Percentiles rank a stretch among this genome's conserved stretches.
phyloP scores from a whole-genome alignment of 2,888 invertebrate species.

The Hoplodrina ambigua region DNA sequence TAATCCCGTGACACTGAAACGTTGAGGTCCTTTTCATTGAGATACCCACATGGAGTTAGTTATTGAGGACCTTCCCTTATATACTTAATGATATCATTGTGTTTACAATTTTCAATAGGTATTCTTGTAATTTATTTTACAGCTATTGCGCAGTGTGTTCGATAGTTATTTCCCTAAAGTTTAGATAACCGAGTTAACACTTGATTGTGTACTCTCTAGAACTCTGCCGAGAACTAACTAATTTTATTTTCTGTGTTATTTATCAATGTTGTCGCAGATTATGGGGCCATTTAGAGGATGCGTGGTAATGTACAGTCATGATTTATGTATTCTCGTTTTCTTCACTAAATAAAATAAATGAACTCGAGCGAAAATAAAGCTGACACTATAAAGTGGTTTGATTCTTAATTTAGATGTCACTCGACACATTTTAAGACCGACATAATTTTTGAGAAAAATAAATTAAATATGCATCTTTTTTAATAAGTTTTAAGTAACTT shows the following conservation, averaged over 20 bases:
- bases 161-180: constrained; percentile 36
- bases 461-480: constrained; percentile 6
- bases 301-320: constrained; percentile 33
- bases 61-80: no score
- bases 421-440: constrained; percentile 20
- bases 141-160: neutral
- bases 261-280: constrained; percentile 53
- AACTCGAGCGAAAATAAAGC: constrained; percentile 18
- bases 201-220: constrained; percentile 15
- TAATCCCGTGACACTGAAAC: no score
- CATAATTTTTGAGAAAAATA: constrained; percentile 20
- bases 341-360: constrained; percentile 40
- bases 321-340: constrained; percentile 42
- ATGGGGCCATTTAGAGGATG: constrained; percentile 44
- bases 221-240: constrained; percentile 14
- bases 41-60: no score
- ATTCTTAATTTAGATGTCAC: constrained; percentile 33
- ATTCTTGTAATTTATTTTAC: no score
- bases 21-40: no score
- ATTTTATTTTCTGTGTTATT: constrained; percentile 32
- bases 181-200: constrained; percentile 30
- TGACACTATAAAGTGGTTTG: constrained; percentile 21
- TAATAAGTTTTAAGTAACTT: constrained; percentile 17
- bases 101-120: no score
- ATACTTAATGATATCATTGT: no score